These are phyloP conservation scores for Callinectes sapidus DNA, from an alignment of 2,888 invertebrate species.

Conservation along the genomic window DNA sequence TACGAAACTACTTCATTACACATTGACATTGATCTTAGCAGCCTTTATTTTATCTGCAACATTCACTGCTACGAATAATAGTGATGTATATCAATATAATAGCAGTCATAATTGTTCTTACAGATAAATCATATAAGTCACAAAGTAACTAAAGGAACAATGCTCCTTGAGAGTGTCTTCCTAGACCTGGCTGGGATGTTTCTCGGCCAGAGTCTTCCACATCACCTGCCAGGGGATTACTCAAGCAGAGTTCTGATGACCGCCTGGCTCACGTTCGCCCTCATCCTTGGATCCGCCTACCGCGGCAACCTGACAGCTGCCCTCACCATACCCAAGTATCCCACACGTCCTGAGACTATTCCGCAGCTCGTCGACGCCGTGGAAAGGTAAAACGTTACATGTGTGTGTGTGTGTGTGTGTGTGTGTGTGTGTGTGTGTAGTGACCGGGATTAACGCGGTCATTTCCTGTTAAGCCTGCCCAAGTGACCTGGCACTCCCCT, in stretches of 20 bases:
- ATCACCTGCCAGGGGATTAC: neutral
- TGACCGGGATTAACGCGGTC: too few relatives aligned
- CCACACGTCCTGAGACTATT: constrained; percentile 42
- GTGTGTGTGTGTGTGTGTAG: too few relatives aligned
- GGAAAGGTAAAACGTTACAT: neutral
- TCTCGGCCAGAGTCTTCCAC: constrained; percentile 24
- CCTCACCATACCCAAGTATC: constrained; percentile 51
- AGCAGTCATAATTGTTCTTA: neutral
- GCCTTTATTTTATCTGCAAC: neutral
- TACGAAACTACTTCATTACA: neutral
- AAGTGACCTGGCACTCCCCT: too few relatives aligned
- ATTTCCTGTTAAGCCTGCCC: too few relatives aligned
- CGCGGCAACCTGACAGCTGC: constrained; percentile 47
- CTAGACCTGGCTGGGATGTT: constrained; percentile 14
- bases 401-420: neutral
- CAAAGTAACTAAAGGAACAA: neutral
- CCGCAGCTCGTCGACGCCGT: constrained; percentile 19
- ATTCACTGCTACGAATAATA: neutral
- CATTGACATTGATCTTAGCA: neutral
- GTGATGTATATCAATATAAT: neutral
- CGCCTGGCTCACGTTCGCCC: constrained; percentile 37
- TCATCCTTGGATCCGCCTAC: constrained; percentile 40
- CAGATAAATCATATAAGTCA: neutral
- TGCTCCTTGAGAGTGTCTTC: neutral
- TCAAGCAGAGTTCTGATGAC: constrained; percentile 39